phyloP scores from a whole-genome alignment of 2,888 invertebrate genomes.

The Meteorus cinctellus region DNA sequence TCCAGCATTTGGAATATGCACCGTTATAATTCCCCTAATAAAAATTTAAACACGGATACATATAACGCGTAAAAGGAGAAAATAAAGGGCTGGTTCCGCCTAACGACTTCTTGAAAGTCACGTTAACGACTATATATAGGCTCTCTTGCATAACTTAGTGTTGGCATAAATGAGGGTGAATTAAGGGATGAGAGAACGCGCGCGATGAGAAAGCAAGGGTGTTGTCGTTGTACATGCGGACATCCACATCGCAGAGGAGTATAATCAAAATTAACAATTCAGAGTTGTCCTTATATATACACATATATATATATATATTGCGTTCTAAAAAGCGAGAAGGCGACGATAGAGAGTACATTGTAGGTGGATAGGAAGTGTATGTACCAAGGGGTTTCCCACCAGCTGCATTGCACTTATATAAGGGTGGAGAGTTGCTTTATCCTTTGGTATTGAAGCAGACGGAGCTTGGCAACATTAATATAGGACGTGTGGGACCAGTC shows the following conservation, averaged over 20 bases:
- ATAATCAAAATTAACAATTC: conserved; percentile 66
- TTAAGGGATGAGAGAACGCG: conserved; percentile 50
- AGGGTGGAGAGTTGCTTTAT: background rate
- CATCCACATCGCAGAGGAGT: conserved; percentile 42
- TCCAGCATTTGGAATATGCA: no score
- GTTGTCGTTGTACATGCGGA: conserved; percentile 32
- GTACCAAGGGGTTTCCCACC: background rate
- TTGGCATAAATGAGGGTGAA: conserved; percentile 61
- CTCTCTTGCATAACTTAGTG: conserved; percentile 58
- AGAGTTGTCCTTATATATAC: conserved; percentile 45
- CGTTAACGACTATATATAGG: conserved; percentile 57
- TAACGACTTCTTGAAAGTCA: conserved; percentile 57
- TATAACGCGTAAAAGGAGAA: background rate
- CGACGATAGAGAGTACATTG: background rate
- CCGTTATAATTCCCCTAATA: no score
- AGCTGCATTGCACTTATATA: background rate
- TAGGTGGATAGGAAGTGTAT: conserved; percentile 14
- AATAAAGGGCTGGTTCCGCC: conserved; percentile 34
- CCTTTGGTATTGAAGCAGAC: conserved; percentile 4
- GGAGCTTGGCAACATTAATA: conserved; percentile 3
- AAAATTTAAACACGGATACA: conserved; percentile 1
- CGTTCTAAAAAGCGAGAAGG: background rate
- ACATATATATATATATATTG: background rate
- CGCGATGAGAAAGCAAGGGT: conserved; percentile 30
- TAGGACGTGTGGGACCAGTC: conserved; percentile 7